A percentile compares a stretch with the other conserved stretches of the same genome.
Conservation (phyloP, 2,888 invertebrate genomes). For the Drosophila hawaiiensis region DNA sequence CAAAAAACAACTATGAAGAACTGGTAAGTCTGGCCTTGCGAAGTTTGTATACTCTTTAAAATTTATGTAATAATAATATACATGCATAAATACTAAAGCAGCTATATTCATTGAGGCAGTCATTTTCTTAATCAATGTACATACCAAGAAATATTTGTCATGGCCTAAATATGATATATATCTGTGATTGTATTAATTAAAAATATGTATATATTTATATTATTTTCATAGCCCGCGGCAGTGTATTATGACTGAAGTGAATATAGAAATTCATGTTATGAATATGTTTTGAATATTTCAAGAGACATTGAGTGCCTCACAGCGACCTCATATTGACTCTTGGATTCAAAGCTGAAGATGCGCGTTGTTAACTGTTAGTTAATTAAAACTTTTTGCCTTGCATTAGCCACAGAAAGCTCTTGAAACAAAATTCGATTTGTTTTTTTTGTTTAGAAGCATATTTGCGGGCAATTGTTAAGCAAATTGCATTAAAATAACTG, state of each 20-base stretch:
- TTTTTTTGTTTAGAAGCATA: conserved; percentile 16
- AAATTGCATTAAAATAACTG: conserved; percentile 64
- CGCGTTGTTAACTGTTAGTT: conserved; percentile 57
- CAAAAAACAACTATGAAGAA: conserved; percentile 21
- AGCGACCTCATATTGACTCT: conserved; percentile 26
- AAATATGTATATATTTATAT: neutral
- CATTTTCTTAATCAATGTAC: neutral
- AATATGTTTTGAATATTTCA: conserved; percentile 35
- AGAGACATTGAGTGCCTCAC: conserved; percentile 19
- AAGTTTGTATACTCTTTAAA: conserved; percentile 11
- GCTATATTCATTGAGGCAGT: neutral
- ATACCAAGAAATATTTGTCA: neutral
- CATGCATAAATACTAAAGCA: neutral
- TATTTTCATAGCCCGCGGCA: neutral
- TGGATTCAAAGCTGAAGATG: conserved; percentile 48
- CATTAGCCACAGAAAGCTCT: conserved; percentile 13
- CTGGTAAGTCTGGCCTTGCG: neutral
- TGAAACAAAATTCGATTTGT: conserved; percentile 23
- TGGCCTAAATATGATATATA: too few relatives aligned
- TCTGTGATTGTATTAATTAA: neutral
- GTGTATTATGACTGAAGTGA: conserved; percentile 2
- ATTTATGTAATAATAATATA: neutral
- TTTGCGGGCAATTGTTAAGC: conserved; percentile 48
- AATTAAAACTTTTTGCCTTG: conserved; percentile 66
- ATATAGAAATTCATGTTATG: conserved; percentile 25